Percentiles rank a stretch among this genome's conserved stretches.
These are phyloP conservation scores for Rhyacichthys aspro DNA, from an alignment of 2,797 vertebrate species.

Conservation along the genomic window DNA sequence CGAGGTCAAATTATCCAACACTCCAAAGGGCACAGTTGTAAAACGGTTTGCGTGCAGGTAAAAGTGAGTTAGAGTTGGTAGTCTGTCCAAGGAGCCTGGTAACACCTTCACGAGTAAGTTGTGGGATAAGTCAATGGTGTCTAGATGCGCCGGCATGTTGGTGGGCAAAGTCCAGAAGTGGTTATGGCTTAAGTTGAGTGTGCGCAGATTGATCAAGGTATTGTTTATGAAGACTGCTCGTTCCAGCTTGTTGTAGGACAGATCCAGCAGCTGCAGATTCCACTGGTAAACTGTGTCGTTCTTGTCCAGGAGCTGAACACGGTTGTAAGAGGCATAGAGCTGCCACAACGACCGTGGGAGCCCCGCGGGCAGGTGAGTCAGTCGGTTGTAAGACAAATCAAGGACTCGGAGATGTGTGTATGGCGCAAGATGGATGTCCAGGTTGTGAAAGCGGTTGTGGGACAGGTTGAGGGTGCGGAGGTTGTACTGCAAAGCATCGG, in stretches of 20 bases:
- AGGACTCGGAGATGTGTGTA: constrained; percentile 90
- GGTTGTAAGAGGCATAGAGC: constrained; percentile 87
- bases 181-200: constrained; percentile 92
- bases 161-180: constrained; percentile 95
- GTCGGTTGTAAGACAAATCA: constrained; percentile 91
- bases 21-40: constrained; percentile 80
- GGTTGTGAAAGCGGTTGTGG: constrained; percentile 87
- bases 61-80: constrained; percentile 82
- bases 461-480: constrained; percentile 91
- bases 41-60: constrained; percentile 94
- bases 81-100: constrained; percentile 87
- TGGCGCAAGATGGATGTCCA: constrained; percentile 84
- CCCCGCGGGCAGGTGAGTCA: constrained; percentile 83
- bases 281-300: constrained; percentile 95
- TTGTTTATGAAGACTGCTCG: constrained; percentile 95
- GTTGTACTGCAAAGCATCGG: constrained; percentile 89
- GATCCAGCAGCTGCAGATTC: constrained; percentile 90
- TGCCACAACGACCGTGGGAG: constrained; percentile 95
- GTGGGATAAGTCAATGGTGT: constrained; percentile 88
- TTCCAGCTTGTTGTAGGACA: constrained; percentile 91
- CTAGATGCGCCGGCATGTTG: constrained; percentile 89
- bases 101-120: constrained; percentile 91
- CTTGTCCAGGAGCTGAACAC: constrained; percentile 89
- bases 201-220: constrained; percentile 85
- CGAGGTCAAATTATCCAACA: constrained; percentile 81